A percentile compares a stretch with the other conserved stretches of the same genome.
phyloP scores from a whole-genome alignment of 2,888 invertebrate genomes.

The Dascillus cervinus region DNA sequence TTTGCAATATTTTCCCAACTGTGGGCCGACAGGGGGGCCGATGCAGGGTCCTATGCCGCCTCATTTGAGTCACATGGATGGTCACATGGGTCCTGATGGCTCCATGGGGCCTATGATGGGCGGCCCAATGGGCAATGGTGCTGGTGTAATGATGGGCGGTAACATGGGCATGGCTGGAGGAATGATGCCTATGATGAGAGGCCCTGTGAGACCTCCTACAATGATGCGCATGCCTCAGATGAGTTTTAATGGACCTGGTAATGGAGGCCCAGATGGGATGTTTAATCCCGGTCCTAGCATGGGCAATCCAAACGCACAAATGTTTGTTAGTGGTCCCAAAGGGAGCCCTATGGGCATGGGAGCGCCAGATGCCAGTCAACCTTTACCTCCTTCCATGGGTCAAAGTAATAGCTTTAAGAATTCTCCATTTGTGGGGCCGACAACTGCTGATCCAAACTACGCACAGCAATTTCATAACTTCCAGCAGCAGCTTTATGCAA shows the following conservation, averaged over 20 bases:
- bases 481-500: slow-evolving; percentile 91
- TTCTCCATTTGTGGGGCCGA: slow-evolving; percentile 75
- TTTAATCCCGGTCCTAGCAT: slow-evolving; percentile 38
- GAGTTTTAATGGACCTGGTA: slow-evolving; percentile 39
- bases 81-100: slow-evolving; percentile 31
- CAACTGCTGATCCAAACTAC: slow-evolving; percentile 84
- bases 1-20: slow-evolving; percentile 67
- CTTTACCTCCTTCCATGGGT: slow-evolving; percentile 72
- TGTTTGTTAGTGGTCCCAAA: slow-evolving; percentile 52
- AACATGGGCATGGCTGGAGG: slow-evolving; percentile 38
- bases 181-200: slow-evolving; percentile 42
- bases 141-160: slow-evolving; percentile 42
- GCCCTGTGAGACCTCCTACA: slow-evolving; percentile 40
- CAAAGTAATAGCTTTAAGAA: slow-evolving; percentile 66
- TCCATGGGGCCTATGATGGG: slow-evolving; percentile 42
- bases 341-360: slow-evolving; percentile 50
- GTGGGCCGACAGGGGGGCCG: slow-evolving; percentile 46
- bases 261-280: slow-evolving; percentile 35
- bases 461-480: slow-evolving; percentile 94
- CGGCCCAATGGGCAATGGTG: slow-evolving; percentile 43
- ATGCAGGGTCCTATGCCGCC: slow-evolving; percentile 42
- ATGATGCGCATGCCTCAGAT: slow-evolving; percentile 42
- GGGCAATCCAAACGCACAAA: slow-evolving; percentile 46
- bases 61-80: slow-evolving; percentile 44
- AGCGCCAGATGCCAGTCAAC: slow-evolving; percentile 60